These are phyloP conservation scores for Eupithecia insigniata DNA, from an alignment of 2,888 invertebrate species.

Conservation along the genomic window DNA sequence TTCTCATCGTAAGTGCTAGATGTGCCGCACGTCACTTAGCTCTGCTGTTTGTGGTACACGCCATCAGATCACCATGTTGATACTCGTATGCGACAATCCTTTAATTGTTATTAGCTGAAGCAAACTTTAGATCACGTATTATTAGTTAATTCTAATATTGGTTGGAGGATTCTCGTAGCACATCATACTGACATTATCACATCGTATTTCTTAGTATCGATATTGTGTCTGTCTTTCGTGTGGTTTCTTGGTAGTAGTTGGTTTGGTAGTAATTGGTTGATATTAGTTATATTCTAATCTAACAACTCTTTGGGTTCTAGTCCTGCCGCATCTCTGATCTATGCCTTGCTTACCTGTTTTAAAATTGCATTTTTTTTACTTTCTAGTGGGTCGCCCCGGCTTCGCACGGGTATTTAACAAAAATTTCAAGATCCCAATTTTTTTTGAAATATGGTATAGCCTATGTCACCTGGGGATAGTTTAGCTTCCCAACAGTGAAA, in stretches of 20 bases:
- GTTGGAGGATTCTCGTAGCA: slow-evolving; percentile 54
- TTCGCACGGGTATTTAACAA: too few species aligned
- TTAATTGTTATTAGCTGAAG: slow-evolving; percentile 28
- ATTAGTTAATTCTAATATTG: slow-evolving; percentile 9
- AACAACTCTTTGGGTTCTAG: slow-evolving; percentile 16
- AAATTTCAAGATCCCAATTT: too few species aligned
- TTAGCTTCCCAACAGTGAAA: too few species aligned
- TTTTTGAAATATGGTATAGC: too few species aligned
- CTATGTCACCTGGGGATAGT: too few species aligned
- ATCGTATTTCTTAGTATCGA: slow-evolving; percentile 44
- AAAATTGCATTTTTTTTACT: not conserved
- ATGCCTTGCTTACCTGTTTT: slow-evolving; percentile 23
- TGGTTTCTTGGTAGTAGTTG: slow-evolving; percentile 48
- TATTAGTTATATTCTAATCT: slow-evolving; percentile 25
- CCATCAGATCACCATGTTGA: slow-evolving; percentile 43
- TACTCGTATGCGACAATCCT: slow-evolving; percentile 51
- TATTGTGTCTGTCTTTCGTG: slow-evolving; percentile 38
- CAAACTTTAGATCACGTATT: not conserved
- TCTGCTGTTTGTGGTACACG: slow-evolving; percentile 38
- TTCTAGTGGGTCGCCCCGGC: too few species aligned
- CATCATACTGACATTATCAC: slow-evolving; percentile 40
- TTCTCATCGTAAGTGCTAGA: slow-evolving; percentile 83
- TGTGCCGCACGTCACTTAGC: slow-evolving; percentile 68
- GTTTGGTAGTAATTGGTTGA: slow-evolving; percentile 40
- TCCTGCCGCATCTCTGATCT: slow-evolving; percentile 25